Base-by-base conservation (phyloP, 2,888 invertebrate genomes). In the Drosophila siamana region DNA sequence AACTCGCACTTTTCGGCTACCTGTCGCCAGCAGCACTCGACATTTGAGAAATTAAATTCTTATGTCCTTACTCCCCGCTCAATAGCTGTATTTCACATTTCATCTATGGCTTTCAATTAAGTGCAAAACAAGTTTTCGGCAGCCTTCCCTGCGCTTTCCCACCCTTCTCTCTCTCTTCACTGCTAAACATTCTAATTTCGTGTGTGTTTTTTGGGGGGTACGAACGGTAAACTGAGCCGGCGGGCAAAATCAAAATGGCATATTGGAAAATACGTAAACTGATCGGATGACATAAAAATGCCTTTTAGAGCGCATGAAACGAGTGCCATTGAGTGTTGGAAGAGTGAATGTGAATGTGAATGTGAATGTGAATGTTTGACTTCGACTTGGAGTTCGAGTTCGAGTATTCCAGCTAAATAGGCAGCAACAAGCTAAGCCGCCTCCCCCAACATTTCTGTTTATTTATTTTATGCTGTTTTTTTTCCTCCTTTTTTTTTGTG, bases 251-350 rank as follows among this genome's bases (percentile, higher is more conserved):
- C 74, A 62, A 69, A 86, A 76, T 71, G 80, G 86, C 63, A 77
- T 82, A 88, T 83, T 88, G 80, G 77, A 71, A 86, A 82, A 79
- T 82, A 75, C 68, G 83, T 70, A 66, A 88, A 74, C 72, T 64
- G 69, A 83, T 83, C 86, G 61, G 64, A 80, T 83, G 86, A 68
- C 88, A 82, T 86, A 86, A 86, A 82, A 88, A 65, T 63, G 65
- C 56, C 67, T 59, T 38, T 47, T 19, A 28, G 48, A 11, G 48
- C 9, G 51, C 30, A 19, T 40, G 51, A 52, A 46, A 40, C 36
- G 38, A 38, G 38, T 30, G 11, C 16, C 33, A n/a, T 6, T 40
- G 3, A 1, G 16, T 11, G 13, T 24, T n/a, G n/a, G n/a, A n/a
- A n/a, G n/a, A n/a, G n/a, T n/a, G n/a, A n/a, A n/a, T n/a, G 22